Evolutionary conservation across 2,797 vertebrate genomes (phyloP).

Genomic region (Epinephelus awoara): DNA sequence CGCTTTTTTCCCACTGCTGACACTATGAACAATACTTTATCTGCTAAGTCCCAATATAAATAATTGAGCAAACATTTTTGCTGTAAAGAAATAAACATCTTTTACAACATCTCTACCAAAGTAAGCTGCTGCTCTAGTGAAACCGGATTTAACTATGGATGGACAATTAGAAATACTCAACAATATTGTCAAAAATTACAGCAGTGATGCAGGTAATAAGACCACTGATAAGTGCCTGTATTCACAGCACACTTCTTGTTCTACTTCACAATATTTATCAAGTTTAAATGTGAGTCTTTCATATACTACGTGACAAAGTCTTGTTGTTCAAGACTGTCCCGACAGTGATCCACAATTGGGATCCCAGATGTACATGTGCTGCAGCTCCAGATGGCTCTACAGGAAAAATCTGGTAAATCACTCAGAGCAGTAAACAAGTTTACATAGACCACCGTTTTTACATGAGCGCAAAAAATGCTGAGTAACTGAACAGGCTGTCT

Average conservation of each 20-base stretch:
- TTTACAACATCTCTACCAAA: not conserved
- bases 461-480: not conserved
- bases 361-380: slow-evolving; percentile 66
- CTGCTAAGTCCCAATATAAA: not conserved
- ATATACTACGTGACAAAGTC: not conserved
- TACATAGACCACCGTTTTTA: slow-evolving; percentile 39
- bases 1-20: slow-evolving; percentile 2
- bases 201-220: not conserved
- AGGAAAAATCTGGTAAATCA: slow-evolving; percentile 72
- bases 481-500: not conserved
- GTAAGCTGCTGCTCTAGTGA: not conserved
- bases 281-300: slow-evolving; percentile 32
- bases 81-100: not conserved
- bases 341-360: slow-evolving; percentile 47
- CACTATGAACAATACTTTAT: not conserved
- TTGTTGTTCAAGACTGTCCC: slow-evolving; percentile 22
- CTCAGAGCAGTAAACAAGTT: slow-evolving; percentile 55
- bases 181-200: not conserved
- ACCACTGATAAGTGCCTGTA: not conserved
- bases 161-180: not conserved
- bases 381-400: slow-evolving; percentile 57
- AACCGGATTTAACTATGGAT: not conserved
- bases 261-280: slow-evolving; percentile 45
- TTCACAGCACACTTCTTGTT: slow-evolving; percentile 44
- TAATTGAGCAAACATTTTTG: not conserved